These are phyloP conservation scores for Prenolepis imparis DNA, from an alignment of 2,888 invertebrate species.

Conservation along the genomic window DNA sequence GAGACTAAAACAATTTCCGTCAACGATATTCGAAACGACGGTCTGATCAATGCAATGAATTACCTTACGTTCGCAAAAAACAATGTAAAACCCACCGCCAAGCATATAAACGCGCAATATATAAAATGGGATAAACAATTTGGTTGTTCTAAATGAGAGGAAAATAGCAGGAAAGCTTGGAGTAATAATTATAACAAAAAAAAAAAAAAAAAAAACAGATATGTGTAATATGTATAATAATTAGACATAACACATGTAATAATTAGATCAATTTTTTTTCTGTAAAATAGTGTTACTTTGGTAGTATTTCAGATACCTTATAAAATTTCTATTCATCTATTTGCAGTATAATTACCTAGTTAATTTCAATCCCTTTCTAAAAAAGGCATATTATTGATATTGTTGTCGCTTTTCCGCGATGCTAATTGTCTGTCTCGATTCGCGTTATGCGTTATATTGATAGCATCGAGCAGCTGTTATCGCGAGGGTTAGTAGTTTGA, in stretches of 20 bases:
- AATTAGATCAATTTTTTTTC: not conserved
- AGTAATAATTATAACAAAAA: not conserved
- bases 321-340: not conserved
- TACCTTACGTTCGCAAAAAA: constrained; percentile 87
- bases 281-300: not conserved
- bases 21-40: constrained; percentile 67
- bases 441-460: no score
- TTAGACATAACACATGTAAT: not conserved
- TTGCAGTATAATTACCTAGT: not conserved
- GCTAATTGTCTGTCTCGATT: no score
- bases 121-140: constrained; percentile 89
- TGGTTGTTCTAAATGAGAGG: constrained; percentile 73
- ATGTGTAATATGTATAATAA: not conserved
- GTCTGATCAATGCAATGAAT: constrained; percentile 78
- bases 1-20: constrained; percentile 79
- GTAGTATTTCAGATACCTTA: not conserved
- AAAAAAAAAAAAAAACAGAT: not conserved
- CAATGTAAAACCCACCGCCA: constrained; percentile 89
- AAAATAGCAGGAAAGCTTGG: not conserved
- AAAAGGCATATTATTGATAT: no score
- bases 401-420: no score
- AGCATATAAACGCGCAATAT: constrained; percentile 88
- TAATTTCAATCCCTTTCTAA: no score
- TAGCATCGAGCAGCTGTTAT: no score
- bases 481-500: no score